phyloP scores from a whole-genome alignment of 2,888 invertebrate species.

The Ischnus inquisitorius region DNA sequence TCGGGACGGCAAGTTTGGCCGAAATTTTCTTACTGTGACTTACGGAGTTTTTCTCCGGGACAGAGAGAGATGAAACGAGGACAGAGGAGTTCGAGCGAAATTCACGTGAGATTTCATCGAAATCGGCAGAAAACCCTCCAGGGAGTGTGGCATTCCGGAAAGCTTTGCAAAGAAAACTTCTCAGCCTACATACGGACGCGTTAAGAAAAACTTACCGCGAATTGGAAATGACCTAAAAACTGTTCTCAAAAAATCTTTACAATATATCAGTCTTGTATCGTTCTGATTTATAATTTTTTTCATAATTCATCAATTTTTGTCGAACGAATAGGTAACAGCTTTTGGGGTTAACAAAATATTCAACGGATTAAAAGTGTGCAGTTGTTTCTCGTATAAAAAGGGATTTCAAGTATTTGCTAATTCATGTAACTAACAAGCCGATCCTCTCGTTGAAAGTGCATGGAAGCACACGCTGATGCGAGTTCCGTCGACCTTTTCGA shows the following conservation, averaged over 20 bases:
- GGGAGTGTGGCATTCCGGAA: slow-evolving; percentile 28
- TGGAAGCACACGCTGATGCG: neutral
- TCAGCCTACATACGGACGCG: slow-evolving; percentile 37
- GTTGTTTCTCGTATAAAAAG: neutral
- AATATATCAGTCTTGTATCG: neutral
- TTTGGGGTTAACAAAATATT: neutral
- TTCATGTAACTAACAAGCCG: slow-evolving; percentile 32
- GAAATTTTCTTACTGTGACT: slow-evolving; percentile 59
- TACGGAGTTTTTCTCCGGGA: slow-evolving; percentile 33
- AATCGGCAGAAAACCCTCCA: slow-evolving; percentile 8
- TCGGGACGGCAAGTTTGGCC: slow-evolving; percentile 48
- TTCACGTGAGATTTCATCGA: slow-evolving; percentile 43
- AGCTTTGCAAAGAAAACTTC: slow-evolving; percentile 52
- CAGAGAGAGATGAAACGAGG: neutral
- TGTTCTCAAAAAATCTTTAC: neutral
- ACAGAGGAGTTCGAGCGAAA: neutral
- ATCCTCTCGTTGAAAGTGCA: slow-evolving; percentile 14
- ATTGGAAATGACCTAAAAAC: slow-evolving; percentile 37
- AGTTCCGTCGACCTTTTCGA: slow-evolving; percentile 60
- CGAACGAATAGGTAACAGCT: neutral
- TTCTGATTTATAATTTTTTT: neutral
- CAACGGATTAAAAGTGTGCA: neutral
- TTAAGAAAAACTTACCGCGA: slow-evolving; percentile 8
- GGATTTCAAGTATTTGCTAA: slow-evolving; percentile 1
- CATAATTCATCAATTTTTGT: neutral